These are phyloP conservation scores for Protobothrops flavoviridis DNA, from an alignment of 2,113 vertebrate species.

Conservation along the genomic window DNA sequence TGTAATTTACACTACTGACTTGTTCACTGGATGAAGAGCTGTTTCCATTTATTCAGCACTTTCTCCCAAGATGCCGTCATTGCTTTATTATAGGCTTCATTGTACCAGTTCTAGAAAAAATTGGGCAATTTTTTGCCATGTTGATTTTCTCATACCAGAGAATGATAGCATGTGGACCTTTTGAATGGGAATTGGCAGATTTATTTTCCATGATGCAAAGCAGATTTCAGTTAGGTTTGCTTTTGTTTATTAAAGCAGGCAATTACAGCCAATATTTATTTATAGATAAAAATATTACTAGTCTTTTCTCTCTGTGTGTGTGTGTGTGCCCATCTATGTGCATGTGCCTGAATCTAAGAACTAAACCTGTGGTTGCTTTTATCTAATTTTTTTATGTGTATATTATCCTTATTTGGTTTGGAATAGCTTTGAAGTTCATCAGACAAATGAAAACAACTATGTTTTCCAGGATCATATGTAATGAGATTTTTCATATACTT, in stretches of 20 bases:
- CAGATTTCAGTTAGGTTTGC: neutral
- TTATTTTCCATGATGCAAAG: neutral
- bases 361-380: neutral
- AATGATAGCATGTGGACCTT: neutral
- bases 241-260: neutral
- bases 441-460: neutral
- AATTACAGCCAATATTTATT: neutral
- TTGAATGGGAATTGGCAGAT: neutral
- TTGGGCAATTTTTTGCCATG: neutral
- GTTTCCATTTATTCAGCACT: neutral
- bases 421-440: neutral
- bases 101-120: constrained; percentile 6
- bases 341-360: neutral
- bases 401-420: neutral
- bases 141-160: neutral
- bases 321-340: neutral
- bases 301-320: neutral
- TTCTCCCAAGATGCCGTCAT: neutral
- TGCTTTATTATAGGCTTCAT: neutral
- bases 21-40: constrained; percentile 28
- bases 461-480: neutral
- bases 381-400: neutral
- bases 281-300: neutral
- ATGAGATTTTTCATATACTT: neutral
- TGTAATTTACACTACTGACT: constrained; percentile 24